A percentile compares a stretch with the other conserved stretches of the same genome.
Evolutionary conservation across 1,140 invertebrate genomes (phyloP).

Genomic region (Hestina assimilis): DNA sequence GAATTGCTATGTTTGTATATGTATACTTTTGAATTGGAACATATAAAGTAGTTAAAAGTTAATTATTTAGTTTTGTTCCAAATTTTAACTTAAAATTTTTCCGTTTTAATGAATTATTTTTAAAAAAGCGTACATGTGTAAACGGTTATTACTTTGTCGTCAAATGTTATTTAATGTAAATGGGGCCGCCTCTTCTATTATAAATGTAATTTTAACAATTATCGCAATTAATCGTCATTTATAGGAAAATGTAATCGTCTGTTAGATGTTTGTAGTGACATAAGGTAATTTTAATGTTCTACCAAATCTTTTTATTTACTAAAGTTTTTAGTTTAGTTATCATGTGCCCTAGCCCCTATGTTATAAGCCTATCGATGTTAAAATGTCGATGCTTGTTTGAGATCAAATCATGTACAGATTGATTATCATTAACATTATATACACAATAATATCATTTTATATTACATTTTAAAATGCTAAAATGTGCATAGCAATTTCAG

Average conservation of each 20-base stretch:
- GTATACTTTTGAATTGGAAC: not conserved
- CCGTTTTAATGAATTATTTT: no score
- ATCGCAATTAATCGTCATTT: slow-evolving; percentile 12
- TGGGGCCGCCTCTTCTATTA: slow-evolving; percentile 70
- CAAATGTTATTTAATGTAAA: slow-evolving; percentile 46
- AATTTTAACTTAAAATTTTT: no score
- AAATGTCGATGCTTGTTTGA: slow-evolving; percentile 4
- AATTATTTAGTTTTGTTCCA: not conserved
- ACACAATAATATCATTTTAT: no score
- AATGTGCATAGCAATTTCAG: not conserved
- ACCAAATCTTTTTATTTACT: slow-evolving; percentile 57
- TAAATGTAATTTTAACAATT: slow-evolving; percentile 49
- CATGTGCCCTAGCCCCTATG: not conserved
- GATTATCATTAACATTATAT: no score
- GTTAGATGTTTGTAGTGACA: slow-evolving; percentile 54
- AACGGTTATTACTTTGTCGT: not conserved
- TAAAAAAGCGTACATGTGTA: not conserved
- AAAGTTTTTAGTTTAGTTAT: slow-evolving; percentile 34
- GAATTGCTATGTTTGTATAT: not conserved
- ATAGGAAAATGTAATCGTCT: slow-evolving; percentile 45
- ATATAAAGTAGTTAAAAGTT: not conserved
- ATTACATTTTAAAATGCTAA: slow-evolving; percentile 17
- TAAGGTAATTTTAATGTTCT: slow-evolving; percentile 55
- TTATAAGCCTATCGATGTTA: not conserved
- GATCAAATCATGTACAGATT: not conserved